phyloP scores from a whole-genome alignment of 2,888 invertebrate genomes.

The Diadromus collaris region DNA sequence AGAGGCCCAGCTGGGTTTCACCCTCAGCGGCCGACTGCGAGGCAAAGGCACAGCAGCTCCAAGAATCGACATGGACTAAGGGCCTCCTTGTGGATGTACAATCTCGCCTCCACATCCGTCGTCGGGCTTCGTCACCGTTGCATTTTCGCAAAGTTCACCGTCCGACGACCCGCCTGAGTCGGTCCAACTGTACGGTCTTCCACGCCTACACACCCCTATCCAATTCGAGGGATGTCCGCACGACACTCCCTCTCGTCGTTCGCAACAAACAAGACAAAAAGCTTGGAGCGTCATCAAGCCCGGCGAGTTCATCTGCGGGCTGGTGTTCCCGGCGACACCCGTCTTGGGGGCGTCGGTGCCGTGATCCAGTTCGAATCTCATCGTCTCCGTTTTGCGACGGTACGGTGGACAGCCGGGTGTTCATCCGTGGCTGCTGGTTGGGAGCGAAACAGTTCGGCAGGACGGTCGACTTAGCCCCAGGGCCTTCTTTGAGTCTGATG shows the following conservation, averaged over 20 bases:
- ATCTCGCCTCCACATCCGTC: slow-evolving; percentile 40
- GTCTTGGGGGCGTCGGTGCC: neutral
- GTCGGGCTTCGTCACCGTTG: slow-evolving; percentile 5
- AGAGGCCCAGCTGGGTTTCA: slow-evolving; percentile 46
- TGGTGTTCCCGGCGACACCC: too few species aligned
- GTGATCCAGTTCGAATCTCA: neutral
- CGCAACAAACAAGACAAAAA: slow-evolving; percentile 29
- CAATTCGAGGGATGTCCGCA: slow-evolving; percentile 2
- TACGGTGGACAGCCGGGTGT: neutral
- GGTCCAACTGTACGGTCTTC: slow-evolving; percentile 44
- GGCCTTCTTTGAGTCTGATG: neutral
- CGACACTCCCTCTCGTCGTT: neutral
- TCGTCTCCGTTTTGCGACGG: neutral
- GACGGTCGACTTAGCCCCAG: neutral
- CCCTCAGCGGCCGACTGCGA: slow-evolving; percentile 9
- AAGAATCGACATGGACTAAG: slow-evolving; percentile 34
- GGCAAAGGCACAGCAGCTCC: neutral
- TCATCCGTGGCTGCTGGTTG: neutral
- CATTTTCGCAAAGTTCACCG: slow-evolving; percentile 42
- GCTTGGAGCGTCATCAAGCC: slow-evolving; percentile 10
- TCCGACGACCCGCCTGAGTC: slow-evolving; percentile 33
- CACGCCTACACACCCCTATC: slow-evolving; percentile 27
- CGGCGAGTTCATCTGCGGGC: neutral
- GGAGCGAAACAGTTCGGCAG: neutral
- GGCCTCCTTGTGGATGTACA: slow-evolving; percentile 29